Evolutionary conservation across 2,797 vertebrate species (phyloP), one percentile per base, ranked within the genome.

Genomic region (Myotis daubentonii): DNA sequence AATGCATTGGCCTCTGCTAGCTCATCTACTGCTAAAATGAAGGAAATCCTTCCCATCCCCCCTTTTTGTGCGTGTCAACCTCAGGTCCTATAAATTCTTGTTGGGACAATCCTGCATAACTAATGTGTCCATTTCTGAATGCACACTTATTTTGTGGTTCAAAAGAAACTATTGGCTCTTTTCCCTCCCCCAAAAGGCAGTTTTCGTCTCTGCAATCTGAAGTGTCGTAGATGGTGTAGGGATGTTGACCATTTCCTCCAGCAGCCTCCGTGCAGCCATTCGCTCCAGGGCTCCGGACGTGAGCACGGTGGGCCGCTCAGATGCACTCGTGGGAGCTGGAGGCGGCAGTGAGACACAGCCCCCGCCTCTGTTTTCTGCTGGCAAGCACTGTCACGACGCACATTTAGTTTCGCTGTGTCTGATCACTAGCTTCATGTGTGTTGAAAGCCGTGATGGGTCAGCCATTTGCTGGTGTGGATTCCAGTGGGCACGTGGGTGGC

Each of bases 121-220:
- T 55, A 28, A 71, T 84, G 66, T 62, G 44, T 81, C 53, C 74
- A 51, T 93, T 91, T 97, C 41, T 79, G 60, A 92, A 80, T 22
- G 33, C 28, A 87, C n/a, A 71, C 49, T 57, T 88, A 33, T 62
- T 94, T 86, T 81, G 57, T 8, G 28, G 16, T 41, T 87, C 6
- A 51, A 53, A 86, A 82, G 62, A 85, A 74, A 55, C 22, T 8
- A 23, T 47, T 83, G 88, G 33, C 36, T 94, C 41, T 47, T 13
- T 62, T 15, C 0, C 12, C 60, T 65, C 30, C 30, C 30, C 12
- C 62, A 20, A 62, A 90, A 81, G 55, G 12, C 11, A n/a, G 6
- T 68, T 87, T 95, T 87, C 8, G 53, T 49, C 65, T 82, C 55
- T 68, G 36, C 60, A 36, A 47, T 84, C 49, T 72, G 49, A n/a